These are phyloP conservation scores for Myiozetetes cayanensis DNA, from an alignment of 2,113 vertebrate genomes.

Conservation along the genomic window DNA sequence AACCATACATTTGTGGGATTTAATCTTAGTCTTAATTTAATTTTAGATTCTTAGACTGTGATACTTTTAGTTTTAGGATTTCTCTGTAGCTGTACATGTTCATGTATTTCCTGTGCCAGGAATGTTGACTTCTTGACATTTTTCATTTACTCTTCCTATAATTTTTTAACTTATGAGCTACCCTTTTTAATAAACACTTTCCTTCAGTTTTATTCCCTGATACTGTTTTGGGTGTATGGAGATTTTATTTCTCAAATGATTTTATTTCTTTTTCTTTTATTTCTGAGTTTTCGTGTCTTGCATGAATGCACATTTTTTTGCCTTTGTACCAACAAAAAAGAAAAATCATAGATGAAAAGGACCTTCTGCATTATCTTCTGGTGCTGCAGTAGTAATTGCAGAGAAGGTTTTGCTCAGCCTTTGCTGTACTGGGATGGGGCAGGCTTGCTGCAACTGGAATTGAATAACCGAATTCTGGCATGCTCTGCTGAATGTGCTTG, in stretches of 20 bases:
- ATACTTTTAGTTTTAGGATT: neutral
- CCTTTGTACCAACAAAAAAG: neutral
- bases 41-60: neutral
- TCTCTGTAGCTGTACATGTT: neutral
- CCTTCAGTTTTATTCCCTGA: neutral
- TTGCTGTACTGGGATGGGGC: fast-evolving
- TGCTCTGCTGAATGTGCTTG: neutral
- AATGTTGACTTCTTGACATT: neutral
- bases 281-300: neutral
- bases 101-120: neutral
- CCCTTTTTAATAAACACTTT: too few relatives aligned
- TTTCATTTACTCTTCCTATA: neutral
- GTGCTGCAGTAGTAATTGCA: neutral
- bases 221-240: neutral
- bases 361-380: neutral
- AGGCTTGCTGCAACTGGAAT: neutral
- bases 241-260: neutral
- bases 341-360: neutral
- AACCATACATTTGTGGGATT: neutral
- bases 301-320: neutral
- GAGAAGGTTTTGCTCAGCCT: neutral
- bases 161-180: neutral
- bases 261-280: neutral
- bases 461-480: neutral
- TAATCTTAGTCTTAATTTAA: neutral